Percentiles rank a stretch among this genome's conserved stretches.
Conservation (phyloP, 2,888 invertebrate genomes). For the Synanthedon myopaeformis region DNA sequence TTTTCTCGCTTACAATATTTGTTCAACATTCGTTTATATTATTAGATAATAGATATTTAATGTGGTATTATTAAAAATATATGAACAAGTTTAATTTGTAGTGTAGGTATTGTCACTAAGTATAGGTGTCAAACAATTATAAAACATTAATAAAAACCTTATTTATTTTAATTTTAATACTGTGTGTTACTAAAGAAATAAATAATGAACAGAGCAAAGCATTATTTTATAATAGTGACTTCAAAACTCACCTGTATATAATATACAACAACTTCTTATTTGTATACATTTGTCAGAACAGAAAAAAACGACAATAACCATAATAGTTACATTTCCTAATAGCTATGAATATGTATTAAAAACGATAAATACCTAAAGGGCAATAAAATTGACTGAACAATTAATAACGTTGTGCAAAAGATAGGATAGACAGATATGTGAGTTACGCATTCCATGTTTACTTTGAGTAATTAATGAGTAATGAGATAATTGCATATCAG, state of each 20-base stretch:
- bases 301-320: neutral
- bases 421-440: conserved; percentile 16
- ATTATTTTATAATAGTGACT: neutral
- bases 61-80: too few relatives aligned
- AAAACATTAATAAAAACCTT: too few relatives aligned
- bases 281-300: neutral
- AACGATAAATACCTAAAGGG: neutral
- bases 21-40: too few relatives aligned
- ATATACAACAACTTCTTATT: neutral
- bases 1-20: too few relatives aligned
- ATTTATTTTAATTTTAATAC: too few relatives aligned
- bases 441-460: conserved; percentile 16
- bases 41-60: too few relatives aligned
- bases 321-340: neutral
- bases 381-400: neutral
- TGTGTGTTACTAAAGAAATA: too few relatives aligned
- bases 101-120: too few relatives aligned
- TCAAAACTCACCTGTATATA: neutral
- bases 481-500: conserved; percentile 40
- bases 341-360: too few relatives aligned
- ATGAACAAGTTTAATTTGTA: too few relatives aligned
- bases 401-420: conserved; percentile 6
- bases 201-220: too few relatives aligned
- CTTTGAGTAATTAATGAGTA: conserved; percentile 43
- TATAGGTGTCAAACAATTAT: too few relatives aligned